Evolutionary conservation across 2,888 invertebrate genomes (phyloP), one percentile per base, ranked within the genome.

Genomic region (Euproctis similis): DNA sequence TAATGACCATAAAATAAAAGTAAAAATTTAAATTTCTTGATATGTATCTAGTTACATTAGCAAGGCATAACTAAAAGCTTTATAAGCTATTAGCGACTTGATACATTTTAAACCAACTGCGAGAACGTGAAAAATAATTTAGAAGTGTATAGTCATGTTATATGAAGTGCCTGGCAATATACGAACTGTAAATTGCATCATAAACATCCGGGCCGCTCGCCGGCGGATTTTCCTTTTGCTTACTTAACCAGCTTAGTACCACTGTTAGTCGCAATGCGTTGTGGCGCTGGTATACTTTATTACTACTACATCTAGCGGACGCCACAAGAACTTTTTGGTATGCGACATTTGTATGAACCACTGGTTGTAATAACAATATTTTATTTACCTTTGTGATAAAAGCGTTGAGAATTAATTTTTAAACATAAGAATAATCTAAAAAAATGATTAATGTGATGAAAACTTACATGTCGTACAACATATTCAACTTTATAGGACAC

Each of bases 101-200:
- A n/a, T n/a, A n/a, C n/a, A n/a, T n/a, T 58, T 56, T 45, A 43
- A 48, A 51, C 50, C 51, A 52, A 48, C 49, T 42, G 40, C 53
- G 53, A 59, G 53, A 48, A 53, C 49, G 45, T 52, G 46, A 54
- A 59, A 63, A 53, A 50, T 53, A 70, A 68, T 67, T 62, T 57
- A 58, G 55, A 55, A 62, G 63, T 67, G 61, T 71, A 70, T 70
- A 68, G 65, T 68, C 65, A 61, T 67, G 66, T 69, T 72, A 68
- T 67, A 71, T 74, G 69, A 75, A 75, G 71, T 74, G 67, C 53
- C 61, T 66, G 52, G 70, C 65, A 73, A 73, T 77, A 75, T 74
- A 76, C 68, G 65, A 65, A 71, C 71, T 72, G 72, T 72, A 72
- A 80, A 80, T 75, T 73, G 74, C 74, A 64, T 72, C 75, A 68